Percentiles rank a stretch among this genome's conserved stretches.
Evolutionary conservation across 1,140 invertebrate genomes (phyloP).

Genomic region (Apocrypta bakeri): DNA sequence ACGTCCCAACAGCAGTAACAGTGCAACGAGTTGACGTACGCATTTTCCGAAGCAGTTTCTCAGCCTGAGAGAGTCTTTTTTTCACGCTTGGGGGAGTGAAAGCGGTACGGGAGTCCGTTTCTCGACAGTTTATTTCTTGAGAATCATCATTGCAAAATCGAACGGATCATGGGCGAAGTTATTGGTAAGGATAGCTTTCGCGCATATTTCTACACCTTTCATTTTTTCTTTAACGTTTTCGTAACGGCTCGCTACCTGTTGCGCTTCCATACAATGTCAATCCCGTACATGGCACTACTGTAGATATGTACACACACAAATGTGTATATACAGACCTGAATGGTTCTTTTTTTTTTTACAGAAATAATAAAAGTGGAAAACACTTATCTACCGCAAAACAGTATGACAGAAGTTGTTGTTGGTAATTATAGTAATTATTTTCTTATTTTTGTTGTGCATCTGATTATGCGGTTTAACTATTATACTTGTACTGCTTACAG

Average conservation of each 20-base stretch:
- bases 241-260: constrained; percentile 42
- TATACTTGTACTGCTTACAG: constrained; percentile 14
- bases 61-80: not conserved
- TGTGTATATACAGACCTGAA: not conserved
- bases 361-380: constrained; percentile 61
- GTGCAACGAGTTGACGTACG: constrained; percentile 26
- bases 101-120: not conserved
- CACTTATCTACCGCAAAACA: constrained; percentile 40
- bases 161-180: constrained; percentile 46
- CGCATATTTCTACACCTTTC: not conserved
- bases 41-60: not conserved
- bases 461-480: not conserved
- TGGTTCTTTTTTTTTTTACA: constrained; percentile 47
- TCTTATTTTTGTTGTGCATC: constrained; percentile 22
- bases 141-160: not conserved
- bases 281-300: not conserved
- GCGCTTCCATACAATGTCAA: not conserved
- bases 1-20: not conserved
- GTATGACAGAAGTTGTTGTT: constrained; percentile 51
- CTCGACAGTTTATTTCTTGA: not conserved
- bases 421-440: constrained; percentile 49
- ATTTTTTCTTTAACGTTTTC: constrained; percentile 10
- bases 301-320: not conserved
- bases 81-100: constrained; percentile 10
- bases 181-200: constrained; percentile 31